Evolutionary conservation across 2,888 invertebrate genomes (phyloP).

Genomic region (Diachrysia chrysitis): DNA sequence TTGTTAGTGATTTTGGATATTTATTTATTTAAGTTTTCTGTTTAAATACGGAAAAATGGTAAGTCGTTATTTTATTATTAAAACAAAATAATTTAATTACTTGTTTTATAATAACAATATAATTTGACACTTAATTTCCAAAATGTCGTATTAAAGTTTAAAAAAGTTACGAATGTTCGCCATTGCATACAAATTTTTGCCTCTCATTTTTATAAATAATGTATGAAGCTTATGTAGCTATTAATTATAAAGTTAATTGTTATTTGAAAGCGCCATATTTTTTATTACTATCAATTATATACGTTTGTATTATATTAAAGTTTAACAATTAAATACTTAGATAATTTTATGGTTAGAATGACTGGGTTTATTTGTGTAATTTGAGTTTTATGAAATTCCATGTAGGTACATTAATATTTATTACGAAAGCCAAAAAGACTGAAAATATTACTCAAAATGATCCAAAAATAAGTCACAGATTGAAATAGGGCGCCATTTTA

Average conservation of each 20-base stretch:
- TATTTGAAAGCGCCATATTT: conserved; percentile 26
- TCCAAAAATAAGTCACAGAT: no score
- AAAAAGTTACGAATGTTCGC: neutral
- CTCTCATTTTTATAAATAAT: conserved; percentile 38
- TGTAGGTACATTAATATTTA: no score
- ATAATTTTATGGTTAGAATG: no score
- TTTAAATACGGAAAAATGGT: conserved; percentile 39
- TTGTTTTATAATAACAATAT: neutral
- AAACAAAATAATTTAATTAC: neutral
- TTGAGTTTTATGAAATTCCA: no score
- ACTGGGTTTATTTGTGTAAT: no score
- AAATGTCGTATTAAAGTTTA: neutral
- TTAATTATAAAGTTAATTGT: conserved; percentile 25
- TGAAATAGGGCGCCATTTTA: no score
- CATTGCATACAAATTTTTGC: neutral
- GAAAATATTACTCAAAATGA: no score
- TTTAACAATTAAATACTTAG: neutral
- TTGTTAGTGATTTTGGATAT: conserved; percentile 47
- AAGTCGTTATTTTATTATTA: conserved; percentile 19
- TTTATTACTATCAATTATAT: conserved; percentile 16
- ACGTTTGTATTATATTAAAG: neutral
- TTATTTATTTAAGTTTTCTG: conserved; percentile 22
- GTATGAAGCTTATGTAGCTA: conserved; percentile 15
- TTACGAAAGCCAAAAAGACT: no score
- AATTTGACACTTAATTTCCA: neutral